Evolutionary conservation across 2,888 invertebrate species (phyloP).

Genomic region (Habrosyne pyritoides): DNA sequence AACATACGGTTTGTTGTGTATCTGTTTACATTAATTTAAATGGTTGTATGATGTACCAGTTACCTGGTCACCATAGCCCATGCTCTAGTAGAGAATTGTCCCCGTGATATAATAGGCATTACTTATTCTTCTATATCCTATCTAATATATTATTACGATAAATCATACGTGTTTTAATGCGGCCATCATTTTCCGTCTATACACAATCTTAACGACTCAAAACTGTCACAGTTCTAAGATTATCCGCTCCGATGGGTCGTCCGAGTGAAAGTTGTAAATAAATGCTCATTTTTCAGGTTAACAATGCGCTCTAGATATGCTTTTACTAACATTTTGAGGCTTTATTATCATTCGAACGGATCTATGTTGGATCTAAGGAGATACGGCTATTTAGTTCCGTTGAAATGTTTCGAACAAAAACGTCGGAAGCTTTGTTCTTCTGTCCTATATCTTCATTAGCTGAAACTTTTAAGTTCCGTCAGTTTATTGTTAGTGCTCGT

Average conservation of each 20-base stretch:
- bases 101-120: too few species aligned
- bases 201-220: background rate
- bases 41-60: too few species aligned
- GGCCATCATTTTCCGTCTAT: too few species aligned
- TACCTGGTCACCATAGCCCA: too few species aligned
- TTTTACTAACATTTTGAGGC: background rate
- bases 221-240: background rate
- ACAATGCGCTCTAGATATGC: background rate
- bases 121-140: too few species aligned
- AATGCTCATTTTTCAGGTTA: constrained; percentile 18
- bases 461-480: background rate
- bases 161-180: too few species aligned
- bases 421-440: background rate
- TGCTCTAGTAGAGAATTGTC: too few species aligned
- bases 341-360: background rate
- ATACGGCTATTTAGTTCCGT: background rate
- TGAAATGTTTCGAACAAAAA: background rate
- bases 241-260: constrained; percentile 44
- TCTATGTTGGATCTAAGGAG: background rate
- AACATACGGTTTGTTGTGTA: too few species aligned
- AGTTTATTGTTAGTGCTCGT: background rate
- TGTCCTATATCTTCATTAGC: background rate
- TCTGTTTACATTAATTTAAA: too few species aligned
- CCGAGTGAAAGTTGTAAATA: constrained; percentile 49
- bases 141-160: too few species aligned